Evolutionary conservation across 1,140 invertebrate species (phyloP).

Genomic region (Plodia interpunctella): DNA sequence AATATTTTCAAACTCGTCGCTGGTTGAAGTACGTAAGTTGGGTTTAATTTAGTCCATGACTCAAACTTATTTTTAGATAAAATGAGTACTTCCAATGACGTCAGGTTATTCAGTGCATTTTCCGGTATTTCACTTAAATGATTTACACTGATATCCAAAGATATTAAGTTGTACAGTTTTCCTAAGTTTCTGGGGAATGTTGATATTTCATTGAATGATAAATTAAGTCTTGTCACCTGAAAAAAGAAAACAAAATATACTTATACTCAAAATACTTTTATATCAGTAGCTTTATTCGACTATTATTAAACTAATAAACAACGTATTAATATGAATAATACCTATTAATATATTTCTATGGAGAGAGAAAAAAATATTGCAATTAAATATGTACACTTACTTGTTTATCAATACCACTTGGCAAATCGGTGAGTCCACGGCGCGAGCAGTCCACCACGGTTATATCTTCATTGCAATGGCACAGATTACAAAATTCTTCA

Average conservation of each 20-base stretch:
- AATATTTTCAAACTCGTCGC: conserved; percentile 70
- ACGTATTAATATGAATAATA: no score
- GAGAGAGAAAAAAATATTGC: no score
- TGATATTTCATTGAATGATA: conserved; percentile 81
- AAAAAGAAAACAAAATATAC: conserved; percentile 23
- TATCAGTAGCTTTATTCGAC: no score
- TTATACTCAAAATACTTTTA: background rate
- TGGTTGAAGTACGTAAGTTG: conserved; percentile 62
- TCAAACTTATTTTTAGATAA: conserved; percentile 76
- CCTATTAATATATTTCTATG: background rate
- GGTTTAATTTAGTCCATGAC: conserved; percentile 75
- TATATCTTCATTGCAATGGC: conserved; percentile 48
- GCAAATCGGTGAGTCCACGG: conserved; percentile 49
- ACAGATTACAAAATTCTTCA: conserved; percentile 47
- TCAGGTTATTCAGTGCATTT: conserved; percentile 71
- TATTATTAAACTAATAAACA: conserved; percentile 17
- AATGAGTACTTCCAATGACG: conserved; percentile 72
- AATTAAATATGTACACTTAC: conserved; percentile 23
- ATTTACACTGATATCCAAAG: conserved; percentile 78
- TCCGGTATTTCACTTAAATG: conserved; percentile 59
- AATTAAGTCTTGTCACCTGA: conserved; percentile 71
- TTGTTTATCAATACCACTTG: conserved; percentile 43
- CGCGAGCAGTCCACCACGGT: conserved; percentile 53
- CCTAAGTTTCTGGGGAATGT: conserved; percentile 63
- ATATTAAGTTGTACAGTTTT: conserved; percentile 65